Base-by-base conservation (phyloP, 2,888 invertebrate genomes). In the Lamproptera curius region DNA sequence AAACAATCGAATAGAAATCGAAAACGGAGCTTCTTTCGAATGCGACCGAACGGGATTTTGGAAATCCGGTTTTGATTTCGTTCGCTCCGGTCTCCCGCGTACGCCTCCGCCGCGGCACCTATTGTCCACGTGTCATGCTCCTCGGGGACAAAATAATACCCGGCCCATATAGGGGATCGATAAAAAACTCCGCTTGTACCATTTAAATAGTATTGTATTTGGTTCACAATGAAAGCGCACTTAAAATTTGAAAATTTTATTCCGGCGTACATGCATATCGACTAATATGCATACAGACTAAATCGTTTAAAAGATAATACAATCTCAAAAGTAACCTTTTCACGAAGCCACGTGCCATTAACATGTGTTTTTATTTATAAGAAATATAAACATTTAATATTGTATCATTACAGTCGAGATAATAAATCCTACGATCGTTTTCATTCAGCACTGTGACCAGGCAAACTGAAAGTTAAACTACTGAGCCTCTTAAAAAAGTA, bases 1-100 rank as follows among this genome's bases (percentile, higher is more conserved):
- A 83, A 87, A 85, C 85, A 84, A 78, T 82, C 75, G 70, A 79
- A 84, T 84, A 84, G 84, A 86, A 86, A 86, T 82, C 82, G 84
- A 87, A 85, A 86, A 86, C 83, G 77, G 74, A 78, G 76, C 76
- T 78, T 83, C 77, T 82, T 83, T 75, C 70, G 70, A 75, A 75
- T 76, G 78, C 81, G 70, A 75, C 71, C 58, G 70, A 86, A 82
- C 82, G 81, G 86, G 85, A 86, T 85, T 87, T 86, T 78, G 81
- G 77, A 82, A 84, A 85, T 85, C 87, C 84, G 84, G 86, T 86
- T 86, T 77, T 64, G 62, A 67, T 75, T 80, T 76, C 73, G 74
- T 84, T 78, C 74, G 72, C 65, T 70, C 75, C 71, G 65, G 69
- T 67, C 68, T 64, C 62, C 70, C 65, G 63, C 59, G 61, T 45